Conservation (phyloP, 2,113 vertebrate genomes). For the Mus pahari region DNA sequence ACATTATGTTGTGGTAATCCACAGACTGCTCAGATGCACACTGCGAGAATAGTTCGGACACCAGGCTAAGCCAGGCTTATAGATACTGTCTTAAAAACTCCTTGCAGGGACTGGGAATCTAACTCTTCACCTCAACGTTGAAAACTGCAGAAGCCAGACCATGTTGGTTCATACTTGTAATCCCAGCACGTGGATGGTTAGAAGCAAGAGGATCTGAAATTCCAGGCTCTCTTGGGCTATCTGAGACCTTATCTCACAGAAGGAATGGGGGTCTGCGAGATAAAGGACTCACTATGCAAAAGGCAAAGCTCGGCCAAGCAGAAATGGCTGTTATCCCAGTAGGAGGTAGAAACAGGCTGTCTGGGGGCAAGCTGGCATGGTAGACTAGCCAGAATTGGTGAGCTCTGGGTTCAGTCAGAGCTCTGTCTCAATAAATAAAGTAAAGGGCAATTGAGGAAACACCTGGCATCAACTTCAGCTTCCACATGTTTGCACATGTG, state of each 20-base stretch:
- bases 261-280: not conserved
- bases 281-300: not conserved
- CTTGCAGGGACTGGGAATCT: not conserved
- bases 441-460: not conserved
- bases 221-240: not conserved
- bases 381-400: not conserved
- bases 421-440: not conserved
- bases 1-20: not conserved
- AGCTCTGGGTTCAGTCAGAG: not conserved
- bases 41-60: not conserved
- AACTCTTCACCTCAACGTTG: not conserved
- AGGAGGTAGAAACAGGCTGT: not conserved
- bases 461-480: not conserved
- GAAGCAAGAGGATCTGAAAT: not conserved
- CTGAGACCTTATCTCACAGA: not conserved
- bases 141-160: not conserved
- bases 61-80: not conserved
- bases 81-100: not conserved
- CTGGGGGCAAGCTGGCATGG: not conserved
- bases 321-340: not conserved
- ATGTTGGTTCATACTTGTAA: not conserved
- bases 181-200: not conserved
- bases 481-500: not conserved
- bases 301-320: not conserved
- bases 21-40: not conserved